Percentiles rank a stretch among this genome's conserved stretches.
These are phyloP conservation scores for Sinosuthora webbiana DNA, from an alignment of 2,113 vertebrate species.

Conservation along the genomic window DNA sequence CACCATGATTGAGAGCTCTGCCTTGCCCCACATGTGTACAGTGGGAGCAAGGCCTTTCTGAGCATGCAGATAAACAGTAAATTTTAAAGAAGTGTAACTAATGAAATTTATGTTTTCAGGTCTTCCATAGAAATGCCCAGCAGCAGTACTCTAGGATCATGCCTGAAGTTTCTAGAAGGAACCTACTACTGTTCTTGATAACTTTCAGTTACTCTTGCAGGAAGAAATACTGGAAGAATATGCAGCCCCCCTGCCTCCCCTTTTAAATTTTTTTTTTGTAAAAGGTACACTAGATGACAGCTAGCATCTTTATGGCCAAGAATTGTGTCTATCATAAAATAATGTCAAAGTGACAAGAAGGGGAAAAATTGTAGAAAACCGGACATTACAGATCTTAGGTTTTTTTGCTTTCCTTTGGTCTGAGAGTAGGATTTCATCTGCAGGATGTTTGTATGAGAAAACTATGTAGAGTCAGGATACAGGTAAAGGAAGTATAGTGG, in stretches of 20 bases:
- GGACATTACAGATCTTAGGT: not conserved
- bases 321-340: not conserved
- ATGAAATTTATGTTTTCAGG: not conserved
- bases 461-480: not conserved
- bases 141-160: not conserved
- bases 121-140: not conserved
- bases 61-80: not conserved
- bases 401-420: not conserved
- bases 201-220: not conserved
- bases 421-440: not conserved
- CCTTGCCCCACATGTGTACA: not conserved
- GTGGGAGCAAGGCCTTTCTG: not conserved
- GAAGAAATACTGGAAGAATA: not conserved
- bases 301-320: not conserved
- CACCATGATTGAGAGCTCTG: not conserved
- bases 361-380: not conserved
- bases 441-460: not conserved
- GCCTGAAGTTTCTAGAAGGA: not conserved
- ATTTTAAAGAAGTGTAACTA: not conserved
- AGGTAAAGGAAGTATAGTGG: not conserved
- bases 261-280: fast-evolving
- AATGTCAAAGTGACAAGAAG: not conserved
- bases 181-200: not conserved
- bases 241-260: fast-evolving
- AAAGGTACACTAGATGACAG: not conserved